Evolutionary conservation across 2,113 vertebrate genomes (phyloP).

Genomic region (Catharus bicknelli): DNA sequence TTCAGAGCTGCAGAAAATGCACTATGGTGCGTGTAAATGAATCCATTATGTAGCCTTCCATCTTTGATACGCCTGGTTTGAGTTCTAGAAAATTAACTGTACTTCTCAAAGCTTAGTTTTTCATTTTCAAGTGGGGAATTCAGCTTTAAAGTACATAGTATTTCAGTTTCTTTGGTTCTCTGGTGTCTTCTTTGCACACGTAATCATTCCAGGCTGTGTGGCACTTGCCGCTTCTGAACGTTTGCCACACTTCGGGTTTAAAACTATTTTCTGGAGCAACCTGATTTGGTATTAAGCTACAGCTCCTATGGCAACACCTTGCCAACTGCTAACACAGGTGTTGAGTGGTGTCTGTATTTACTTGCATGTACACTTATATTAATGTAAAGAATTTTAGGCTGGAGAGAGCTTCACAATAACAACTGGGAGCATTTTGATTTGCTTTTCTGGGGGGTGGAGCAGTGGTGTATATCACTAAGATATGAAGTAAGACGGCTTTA

Average conservation of each 20-base stretch:
- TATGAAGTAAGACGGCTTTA: background rate
- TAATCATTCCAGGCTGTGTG: background rate
- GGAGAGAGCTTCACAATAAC: background rate
- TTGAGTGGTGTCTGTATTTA: background rate
- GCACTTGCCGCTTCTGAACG: background rate
- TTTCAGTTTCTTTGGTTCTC: background rate
- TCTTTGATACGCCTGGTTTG: background rate
- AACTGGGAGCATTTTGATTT: background rate
- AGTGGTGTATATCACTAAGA: background rate
- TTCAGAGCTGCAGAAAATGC: background rate
- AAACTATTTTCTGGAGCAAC: background rate
- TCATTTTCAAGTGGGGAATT: background rate
- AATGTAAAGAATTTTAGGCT: background rate
- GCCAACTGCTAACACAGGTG: fast-evolving
- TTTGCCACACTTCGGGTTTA: background rate
- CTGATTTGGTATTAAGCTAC: background rate
- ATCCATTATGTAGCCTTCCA: background rate
- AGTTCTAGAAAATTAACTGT: background rate
- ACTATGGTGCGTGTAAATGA: background rate
- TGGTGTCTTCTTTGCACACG: background rate
- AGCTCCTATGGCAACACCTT: background rate
- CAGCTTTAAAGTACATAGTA: background rate
- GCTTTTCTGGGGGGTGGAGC: background rate
- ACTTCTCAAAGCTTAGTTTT: background rate
- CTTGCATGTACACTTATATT: background rate